Evolutionary conservation across 2,888 invertebrate species (phyloP).

Genomic region (Ophion obscuratus): DNA sequence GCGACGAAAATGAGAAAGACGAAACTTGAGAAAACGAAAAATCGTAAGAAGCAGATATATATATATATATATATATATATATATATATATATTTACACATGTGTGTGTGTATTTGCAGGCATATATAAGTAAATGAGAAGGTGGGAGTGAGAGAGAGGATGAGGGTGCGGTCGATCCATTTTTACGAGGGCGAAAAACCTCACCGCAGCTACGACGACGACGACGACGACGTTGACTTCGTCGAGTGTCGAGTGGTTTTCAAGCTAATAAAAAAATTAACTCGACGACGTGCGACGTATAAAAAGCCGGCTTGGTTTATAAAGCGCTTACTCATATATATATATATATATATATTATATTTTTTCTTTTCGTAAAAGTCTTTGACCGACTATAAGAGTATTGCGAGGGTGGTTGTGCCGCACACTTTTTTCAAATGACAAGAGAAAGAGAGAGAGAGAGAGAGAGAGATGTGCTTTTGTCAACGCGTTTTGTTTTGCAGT

Average conservation of each 20-base stretch:
- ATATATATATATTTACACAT: constrained; percentile 1
- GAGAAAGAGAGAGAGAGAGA: constrained; percentile 32
- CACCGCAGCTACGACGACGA: constrained; percentile 65
- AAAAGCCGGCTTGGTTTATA: constrained; percentile 76
- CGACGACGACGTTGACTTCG: constrained; percentile 67
- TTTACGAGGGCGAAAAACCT: constrained; percentile 71
- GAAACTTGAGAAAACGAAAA: constrained; percentile 47
- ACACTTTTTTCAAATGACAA: constrained; percentile 50
- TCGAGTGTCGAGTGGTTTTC: constrained; percentile 79
- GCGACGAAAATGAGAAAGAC: constrained; percentile 27
- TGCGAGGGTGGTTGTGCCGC: constrained; percentile 38
- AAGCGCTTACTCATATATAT: constrained; percentile 67
- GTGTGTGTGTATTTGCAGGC: neutral
- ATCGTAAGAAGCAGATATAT: neutral
- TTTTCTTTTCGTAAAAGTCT: constrained; percentile 30
- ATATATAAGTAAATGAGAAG: constrained; percentile 11
- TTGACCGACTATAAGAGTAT: constrained; percentile 43
- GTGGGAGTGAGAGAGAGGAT: constrained; percentile 35
- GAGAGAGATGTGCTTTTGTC: constrained; percentile 52
- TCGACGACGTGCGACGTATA: constrained; percentile 71
- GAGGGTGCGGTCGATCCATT: constrained; percentile 68
- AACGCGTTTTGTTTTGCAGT: constrained; percentile 41
- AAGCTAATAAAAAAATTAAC: constrained; percentile 82
- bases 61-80: constrained; percentile 2
- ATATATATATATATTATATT: neutral